These are phyloP conservation scores for Amia ocellicauda DNA, from an alignment of 2,113 vertebrate species.

Conservation along the genomic window DNA sequence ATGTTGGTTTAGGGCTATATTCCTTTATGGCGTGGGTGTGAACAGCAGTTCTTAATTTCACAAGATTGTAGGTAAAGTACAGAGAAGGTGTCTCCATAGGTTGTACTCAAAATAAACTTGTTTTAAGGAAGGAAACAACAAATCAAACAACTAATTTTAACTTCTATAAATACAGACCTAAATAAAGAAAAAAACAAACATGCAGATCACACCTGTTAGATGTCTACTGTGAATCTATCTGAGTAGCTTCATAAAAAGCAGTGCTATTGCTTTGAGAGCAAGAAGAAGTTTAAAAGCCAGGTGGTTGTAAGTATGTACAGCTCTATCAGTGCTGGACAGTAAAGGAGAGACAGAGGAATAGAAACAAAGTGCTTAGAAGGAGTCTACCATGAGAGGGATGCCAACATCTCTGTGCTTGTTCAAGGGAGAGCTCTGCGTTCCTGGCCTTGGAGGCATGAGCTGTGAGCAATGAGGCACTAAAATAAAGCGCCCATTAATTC, in stretches of 20 bases:
- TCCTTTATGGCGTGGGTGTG: neutral
- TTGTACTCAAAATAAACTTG: no score
- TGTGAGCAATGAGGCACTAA: neutral
- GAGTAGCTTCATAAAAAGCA: constrained; percentile 17
- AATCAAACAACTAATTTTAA: neutral
- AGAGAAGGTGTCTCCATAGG: no score
- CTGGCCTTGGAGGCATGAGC: constrained; percentile 28
- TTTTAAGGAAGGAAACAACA: constrained; percentile 18
- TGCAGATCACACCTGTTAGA: neutral
- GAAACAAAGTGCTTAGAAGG: neutral
- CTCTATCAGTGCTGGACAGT: constrained; percentile 23
- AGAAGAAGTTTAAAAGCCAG: neutral
- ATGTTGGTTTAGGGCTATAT: constrained; percentile 12
- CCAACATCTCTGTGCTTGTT: constrained; percentile 22
- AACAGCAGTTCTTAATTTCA: no score
- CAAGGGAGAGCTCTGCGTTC: constrained; percentile 31
- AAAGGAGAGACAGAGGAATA: neutral
- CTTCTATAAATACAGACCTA: neutral
- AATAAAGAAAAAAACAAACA: neutral
- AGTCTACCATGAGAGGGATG: constrained; percentile 22
- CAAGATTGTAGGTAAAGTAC: no score
- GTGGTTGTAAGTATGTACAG: constrained; percentile 27
- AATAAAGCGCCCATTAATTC: no score
- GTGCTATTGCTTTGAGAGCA: constrained; percentile 1
- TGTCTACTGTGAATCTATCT: constrained; percentile 28